Base-by-base conservation (phyloP, 2,797 vertebrate species). In the Manis crassicaudata region DNA sequence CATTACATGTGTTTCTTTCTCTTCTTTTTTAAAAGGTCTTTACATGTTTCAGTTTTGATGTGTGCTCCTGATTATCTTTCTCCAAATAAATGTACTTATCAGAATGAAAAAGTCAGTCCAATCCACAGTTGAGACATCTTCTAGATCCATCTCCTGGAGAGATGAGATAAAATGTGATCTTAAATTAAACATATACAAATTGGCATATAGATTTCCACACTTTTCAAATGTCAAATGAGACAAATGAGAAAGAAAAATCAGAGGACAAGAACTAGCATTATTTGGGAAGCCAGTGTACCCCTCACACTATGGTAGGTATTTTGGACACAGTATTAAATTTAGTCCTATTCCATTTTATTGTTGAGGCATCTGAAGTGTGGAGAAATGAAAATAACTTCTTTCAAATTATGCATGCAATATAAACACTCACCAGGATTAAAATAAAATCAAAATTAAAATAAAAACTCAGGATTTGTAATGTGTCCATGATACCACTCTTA, bases 51-150 rank as follows among this genome's bases (percentile, higher is more conserved):
- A 70, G 72, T 86, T 93, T 89, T 91, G 52, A 40, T 80, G 25
- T 80, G 17, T 32, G 12, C 16, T 80, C 52, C 92, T 88, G 43
- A 85, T 79, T 65, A 72, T 65, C 62, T 94, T 96, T 92, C 84
- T 97, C 76, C 72, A 97, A 94, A 96, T 96, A 97, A 76, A 63
- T 75, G 29, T 65, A 52, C 46, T 96, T 87, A 75, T 52, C 68
- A 96, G 92, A 75, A 70, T 60, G n/a, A 88, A 89, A 88, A 58
- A 70, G 56, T 68, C 73, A 92, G 86, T 67, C 20, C 29, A 35
- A 0, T 50, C 5, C 43, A 58, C 29, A 52, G 7, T 5, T 54
- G 46, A 87, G 21, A 79, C 23, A 90, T 23, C 25, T 88, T 90
- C 65, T 83, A 56, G 70, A 88, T 58, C 54, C 58, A 83, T 35